Evolutionary conservation across 2,888 invertebrate species (phyloP).

Genomic region (Plusia festucae): DNA sequence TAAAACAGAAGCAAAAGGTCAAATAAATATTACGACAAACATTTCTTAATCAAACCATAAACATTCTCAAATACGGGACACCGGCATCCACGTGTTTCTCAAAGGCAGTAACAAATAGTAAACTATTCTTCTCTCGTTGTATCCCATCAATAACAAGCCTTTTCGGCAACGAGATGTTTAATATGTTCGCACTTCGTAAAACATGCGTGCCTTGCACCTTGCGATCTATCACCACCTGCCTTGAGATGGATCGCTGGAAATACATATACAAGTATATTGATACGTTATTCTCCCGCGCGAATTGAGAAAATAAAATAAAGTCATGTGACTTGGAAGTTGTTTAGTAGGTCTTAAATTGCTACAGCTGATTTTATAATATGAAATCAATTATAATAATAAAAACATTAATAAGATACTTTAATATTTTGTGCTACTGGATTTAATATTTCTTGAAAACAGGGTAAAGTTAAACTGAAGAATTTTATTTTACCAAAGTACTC

Average conservation of each 20-base stretch:
- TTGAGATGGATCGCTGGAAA: conserved; percentile 29
- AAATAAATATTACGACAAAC: not conserved
- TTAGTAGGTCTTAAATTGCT: too few relatives aligned
- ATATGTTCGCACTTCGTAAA: conserved; percentile 45
- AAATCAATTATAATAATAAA: too few relatives aligned
- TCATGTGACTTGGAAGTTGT: not conserved
- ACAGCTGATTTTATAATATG: too few relatives aligned
- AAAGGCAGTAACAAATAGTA: conserved; percentile 63
- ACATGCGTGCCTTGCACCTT: conserved; percentile 33
- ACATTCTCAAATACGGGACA: conserved; percentile 16
- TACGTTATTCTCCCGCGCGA: not conserved
- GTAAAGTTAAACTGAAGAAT: too few relatives aligned
- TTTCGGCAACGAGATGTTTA: conserved; percentile 43
- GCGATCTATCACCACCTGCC: conserved; percentile 34
- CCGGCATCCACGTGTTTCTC: conserved; percentile 41
- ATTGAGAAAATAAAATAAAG: not conserved
- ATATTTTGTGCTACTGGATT: not conserved
- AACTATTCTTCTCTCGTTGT: conserved; percentile 65
- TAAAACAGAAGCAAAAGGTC: not conserved
- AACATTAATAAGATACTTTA: not conserved
- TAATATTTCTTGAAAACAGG: too few relatives aligned
- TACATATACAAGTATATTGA: not conserved
- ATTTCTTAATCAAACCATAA: conserved; percentile 10
- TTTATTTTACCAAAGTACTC: too few relatives aligned
- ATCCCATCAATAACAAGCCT: conserved; percentile 63